phyloP scores from a whole-genome alignment of 1,140 invertebrate species.

The Choristoneura fumiferana region DNA sequence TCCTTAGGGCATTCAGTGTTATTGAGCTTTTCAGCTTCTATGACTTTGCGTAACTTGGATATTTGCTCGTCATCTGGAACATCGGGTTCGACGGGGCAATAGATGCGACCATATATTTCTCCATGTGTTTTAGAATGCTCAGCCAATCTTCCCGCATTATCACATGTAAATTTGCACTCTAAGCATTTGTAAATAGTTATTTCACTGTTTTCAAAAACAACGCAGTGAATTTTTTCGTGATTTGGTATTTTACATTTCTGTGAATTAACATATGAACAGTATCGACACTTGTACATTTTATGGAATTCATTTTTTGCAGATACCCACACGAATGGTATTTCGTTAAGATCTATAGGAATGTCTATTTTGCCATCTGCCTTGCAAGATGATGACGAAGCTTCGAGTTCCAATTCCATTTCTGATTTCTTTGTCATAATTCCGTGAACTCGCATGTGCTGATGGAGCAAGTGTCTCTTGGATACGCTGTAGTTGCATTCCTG shows the following conservation, averaged over 20 bases:
- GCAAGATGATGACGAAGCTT: conserved; percentile 34
- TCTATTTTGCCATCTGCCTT: conserved; percentile 37
- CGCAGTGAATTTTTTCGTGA: conserved; percentile 91
- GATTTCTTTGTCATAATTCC: conserved; percentile 75
- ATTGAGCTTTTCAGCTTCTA: conserved; percentile 57
- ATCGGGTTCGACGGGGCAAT: conserved; percentile 83
- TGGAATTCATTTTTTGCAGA: conserved; percentile 84
- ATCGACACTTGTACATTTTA: conserved; percentile 92
- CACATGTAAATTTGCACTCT: conserved; percentile 90
- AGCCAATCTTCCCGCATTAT: conserved; percentile 85
- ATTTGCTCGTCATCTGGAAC: conserved; percentile 84
- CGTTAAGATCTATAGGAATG: conserved; percentile 40
- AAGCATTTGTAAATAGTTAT: conserved; percentile 80
- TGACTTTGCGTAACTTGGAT: conserved; percentile 77
- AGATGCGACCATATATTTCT: conserved; percentile 83
- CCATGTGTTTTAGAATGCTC: conserved; percentile 89
- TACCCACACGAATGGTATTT: conserved; percentile 86
- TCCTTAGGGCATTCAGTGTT: conserved; percentile 37
- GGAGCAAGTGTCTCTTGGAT: conserved; percentile 86
- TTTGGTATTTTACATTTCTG: conserved; percentile 89
- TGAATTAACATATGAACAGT: conserved; percentile 90
- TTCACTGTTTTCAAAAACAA: conserved; percentile 71
- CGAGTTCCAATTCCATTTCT: conserved; percentile 55
- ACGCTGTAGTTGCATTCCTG: conserved; percentile 90
- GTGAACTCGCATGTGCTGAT: conserved; percentile 89